Percentiles rank a stretch among this genome's conserved stretches.
Evolutionary conservation across 2,113 vertebrate genomes (phyloP).

Genomic region (Cochlearius cochlearius): DNA sequence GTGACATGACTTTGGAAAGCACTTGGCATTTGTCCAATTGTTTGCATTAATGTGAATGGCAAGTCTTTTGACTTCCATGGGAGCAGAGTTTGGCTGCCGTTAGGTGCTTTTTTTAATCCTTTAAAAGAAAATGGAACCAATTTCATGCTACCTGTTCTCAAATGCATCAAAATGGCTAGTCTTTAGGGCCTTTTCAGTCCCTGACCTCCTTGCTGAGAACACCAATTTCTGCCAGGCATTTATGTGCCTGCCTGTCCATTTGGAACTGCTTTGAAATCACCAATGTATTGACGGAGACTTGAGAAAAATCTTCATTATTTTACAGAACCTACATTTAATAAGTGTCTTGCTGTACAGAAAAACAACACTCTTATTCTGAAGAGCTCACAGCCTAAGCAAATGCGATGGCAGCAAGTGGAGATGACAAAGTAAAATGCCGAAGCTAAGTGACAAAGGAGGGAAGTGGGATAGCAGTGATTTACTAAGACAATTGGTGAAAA

Average conservation of each 20-base stretch:
- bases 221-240: background rate
- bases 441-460: background rate
- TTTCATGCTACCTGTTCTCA: background rate
- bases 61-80: background rate
- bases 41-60: background rate
- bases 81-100: background rate
- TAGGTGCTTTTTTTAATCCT: background rate
- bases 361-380: background rate
- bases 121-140: constrained; percentile 4
- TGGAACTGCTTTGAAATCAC: background rate
- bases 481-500: background rate
- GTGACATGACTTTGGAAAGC: background rate
- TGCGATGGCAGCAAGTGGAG: background rate
- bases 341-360: background rate
- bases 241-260: background rate
- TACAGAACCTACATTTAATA: background rate
- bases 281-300: background rate
- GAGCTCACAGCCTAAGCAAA: background rate
- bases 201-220: background rate
- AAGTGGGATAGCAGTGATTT: background rate
- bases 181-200: background rate
- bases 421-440: background rate
- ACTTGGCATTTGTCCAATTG: background rate
- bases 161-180: background rate
- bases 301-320: constrained; percentile 21